Evolutionary conservation across 2,113 vertebrate genomes (phyloP).

Genomic region (Pipa parva): DNA sequence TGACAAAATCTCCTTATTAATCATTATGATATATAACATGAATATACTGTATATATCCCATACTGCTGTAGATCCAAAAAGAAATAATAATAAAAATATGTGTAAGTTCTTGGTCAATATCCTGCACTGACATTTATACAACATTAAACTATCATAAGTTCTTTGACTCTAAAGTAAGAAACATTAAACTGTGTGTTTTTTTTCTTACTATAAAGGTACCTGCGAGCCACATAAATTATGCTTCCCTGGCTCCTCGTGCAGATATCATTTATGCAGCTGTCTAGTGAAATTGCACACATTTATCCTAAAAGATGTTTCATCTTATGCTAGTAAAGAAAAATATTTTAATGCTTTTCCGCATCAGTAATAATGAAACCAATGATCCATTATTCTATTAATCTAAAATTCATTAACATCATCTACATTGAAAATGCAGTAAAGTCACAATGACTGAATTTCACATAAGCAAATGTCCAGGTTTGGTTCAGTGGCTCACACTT

Average conservation of each 20-base stretch:
- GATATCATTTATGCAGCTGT: neutral
- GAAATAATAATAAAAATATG: neutral
- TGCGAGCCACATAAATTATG: neutral
- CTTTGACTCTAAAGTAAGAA: neutral
- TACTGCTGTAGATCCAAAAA: neutral
- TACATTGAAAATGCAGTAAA: slow-evolving; percentile 10
- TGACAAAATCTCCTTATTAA: neutral
- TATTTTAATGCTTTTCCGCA: slow-evolving; percentile 1
- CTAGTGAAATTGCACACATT: neutral
- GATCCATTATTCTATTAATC: slow-evolving; percentile 14
- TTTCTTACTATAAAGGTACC: neutral
- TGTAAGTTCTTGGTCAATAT: neutral
- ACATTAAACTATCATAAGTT: neutral
- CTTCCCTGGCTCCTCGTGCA: neutral
- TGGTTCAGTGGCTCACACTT: slow-evolving; percentile 8
- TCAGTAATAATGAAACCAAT: slow-evolving; percentile 11
- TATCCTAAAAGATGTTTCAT: neutral
- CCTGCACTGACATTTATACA: neutral
- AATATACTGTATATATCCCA: neutral
- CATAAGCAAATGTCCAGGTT: neutral
- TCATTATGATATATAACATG: neutral
- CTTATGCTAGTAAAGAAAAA: neutral
- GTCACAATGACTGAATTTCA: neutral
- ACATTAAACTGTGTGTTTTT: neutral
- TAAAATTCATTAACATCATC: slow-evolving; percentile 16